Evolutionary conservation across 2,797 vertebrate genomes (phyloP).

Genomic region (Peromyscus eremicus): DNA sequence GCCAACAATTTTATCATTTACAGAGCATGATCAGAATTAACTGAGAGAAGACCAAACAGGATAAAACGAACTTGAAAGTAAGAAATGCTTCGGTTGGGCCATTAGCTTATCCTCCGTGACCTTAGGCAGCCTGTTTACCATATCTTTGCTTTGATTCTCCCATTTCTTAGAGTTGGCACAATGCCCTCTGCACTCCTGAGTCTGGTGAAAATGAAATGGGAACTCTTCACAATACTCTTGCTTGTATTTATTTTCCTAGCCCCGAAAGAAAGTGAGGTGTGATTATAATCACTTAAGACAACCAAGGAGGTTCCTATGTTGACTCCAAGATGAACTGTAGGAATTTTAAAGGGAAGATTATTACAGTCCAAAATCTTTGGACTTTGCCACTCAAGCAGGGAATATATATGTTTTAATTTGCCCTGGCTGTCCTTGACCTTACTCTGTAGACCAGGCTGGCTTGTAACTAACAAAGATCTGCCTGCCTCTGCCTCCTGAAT

Average conservation of each 20-base stretch:
- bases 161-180: background rate
- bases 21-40: conserved; percentile 56
- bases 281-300: background rate
- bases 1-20: conserved; percentile 68
- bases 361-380: background rate
- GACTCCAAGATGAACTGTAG: background rate
- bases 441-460: background rate
- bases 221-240: background rate
- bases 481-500: background rate
- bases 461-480: background rate
- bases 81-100: conserved; percentile 53
- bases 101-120: background rate
- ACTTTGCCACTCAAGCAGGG: background rate
- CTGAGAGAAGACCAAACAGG: conserved; percentile 50
- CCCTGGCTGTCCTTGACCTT: background rate
- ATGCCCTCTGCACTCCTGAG: background rate
- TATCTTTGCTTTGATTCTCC: background rate
- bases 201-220: background rate
- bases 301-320: background rate
- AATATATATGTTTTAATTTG: background rate
- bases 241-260: background rate
- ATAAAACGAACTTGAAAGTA: conserved; percentile 59
- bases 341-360: background rate
- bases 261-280: background rate
- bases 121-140: conserved; percentile 25